A percentile compares a stretch with the other conserved stretches of the same genome.
Conservation (phyloP, 2,888 invertebrate genomes). For the Spodoptera picta region DNA sequence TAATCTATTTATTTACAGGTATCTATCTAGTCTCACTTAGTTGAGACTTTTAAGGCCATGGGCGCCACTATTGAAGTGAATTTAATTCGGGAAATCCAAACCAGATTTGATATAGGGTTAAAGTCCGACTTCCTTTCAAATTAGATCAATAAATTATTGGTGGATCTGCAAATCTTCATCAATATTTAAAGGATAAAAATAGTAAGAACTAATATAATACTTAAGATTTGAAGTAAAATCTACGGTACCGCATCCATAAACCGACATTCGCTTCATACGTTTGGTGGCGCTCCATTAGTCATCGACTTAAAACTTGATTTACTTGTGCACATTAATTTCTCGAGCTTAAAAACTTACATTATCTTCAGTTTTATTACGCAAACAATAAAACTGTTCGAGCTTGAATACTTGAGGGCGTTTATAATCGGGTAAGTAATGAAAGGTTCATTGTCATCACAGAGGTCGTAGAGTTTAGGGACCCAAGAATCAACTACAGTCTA, state of each 20-base stretch:
- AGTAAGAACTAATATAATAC: no score
- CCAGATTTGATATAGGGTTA: no score
- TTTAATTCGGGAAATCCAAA: no score
- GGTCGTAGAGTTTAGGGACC: not conserved
- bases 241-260: conserved; percentile 1
- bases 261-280: not conserved
- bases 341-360: conserved; percentile 26
- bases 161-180: no score
- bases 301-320: conserved; percentile 35
- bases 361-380: conserved; percentile 35
- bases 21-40: no score
- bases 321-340: conserved; percentile 25
- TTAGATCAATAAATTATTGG: no score
- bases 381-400: conserved; percentile 13
- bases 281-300: conserved; percentile 27
- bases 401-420: conserved; percentile 5
- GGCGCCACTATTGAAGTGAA: no score
- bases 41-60: no score
- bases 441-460: no score
- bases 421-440: not conserved
- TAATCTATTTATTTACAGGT: no score
- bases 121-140: no score
- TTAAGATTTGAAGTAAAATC: not conserved
- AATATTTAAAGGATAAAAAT: no score
- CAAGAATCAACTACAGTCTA: not conserved